Percentiles rank a stretch among this genome's conserved stretches.
Conservation (phyloP, 2,113 vertebrate genomes). For the Myotis davidii region DNA sequence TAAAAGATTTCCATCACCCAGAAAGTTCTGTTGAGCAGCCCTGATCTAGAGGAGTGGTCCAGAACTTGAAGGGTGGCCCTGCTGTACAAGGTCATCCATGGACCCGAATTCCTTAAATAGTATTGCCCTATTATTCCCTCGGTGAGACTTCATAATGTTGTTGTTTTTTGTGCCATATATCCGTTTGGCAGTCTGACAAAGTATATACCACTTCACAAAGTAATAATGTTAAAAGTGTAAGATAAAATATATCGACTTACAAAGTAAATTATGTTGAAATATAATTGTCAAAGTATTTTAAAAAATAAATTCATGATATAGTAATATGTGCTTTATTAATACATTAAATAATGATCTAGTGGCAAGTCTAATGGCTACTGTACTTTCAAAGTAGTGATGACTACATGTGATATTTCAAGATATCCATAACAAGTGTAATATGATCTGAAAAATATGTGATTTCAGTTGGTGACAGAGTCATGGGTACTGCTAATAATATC, state of each 20-base stretch:
- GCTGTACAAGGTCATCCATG: not conserved
- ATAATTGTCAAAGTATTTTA: not conserved
- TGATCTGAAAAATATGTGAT: not conserved
- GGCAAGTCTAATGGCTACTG: not conserved
- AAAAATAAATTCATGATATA: not conserved
- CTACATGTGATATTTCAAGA: not conserved
- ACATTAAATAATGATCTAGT: not conserved
- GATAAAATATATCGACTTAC: not conserved
- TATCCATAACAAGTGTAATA: not conserved
- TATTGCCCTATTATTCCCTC: not conserved
- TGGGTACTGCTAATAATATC: not conserved
- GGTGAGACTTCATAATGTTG: not conserved
- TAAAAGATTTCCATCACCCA: not conserved
- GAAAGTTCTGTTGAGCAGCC: not conserved
- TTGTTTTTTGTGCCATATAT: not conserved
- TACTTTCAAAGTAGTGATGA: slow-evolving; percentile 26
- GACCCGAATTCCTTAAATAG: not conserved
- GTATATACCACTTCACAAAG: not conserved
- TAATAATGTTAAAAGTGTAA: slow-evolving; percentile 13
- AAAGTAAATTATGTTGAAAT: slow-evolving; percentile 11
- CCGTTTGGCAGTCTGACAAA: not conserved
- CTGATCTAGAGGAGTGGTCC: not conserved
- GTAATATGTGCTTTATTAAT: not conserved
- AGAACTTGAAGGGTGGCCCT: not conserved
- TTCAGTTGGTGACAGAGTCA: not conserved